A percentile compares a stretch with the other conserved stretches of the same genome.
Evolutionary conservation across 2,113 vertebrate species (phyloP).

Genomic region (Garra rufa): DNA sequence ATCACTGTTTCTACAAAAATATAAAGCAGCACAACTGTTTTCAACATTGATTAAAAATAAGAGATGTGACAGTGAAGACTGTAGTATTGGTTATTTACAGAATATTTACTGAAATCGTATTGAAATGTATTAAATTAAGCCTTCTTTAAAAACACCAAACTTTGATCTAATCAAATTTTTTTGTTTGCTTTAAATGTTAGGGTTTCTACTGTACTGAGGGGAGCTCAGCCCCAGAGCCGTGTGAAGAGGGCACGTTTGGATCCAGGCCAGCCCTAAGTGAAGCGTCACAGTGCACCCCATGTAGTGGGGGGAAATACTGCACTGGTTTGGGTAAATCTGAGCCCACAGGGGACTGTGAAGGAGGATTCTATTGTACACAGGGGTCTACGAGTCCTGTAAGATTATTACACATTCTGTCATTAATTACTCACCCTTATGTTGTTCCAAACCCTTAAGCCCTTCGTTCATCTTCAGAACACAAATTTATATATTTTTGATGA

Average conservation of each 20-base stretch:
- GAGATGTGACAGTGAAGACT: background rate
- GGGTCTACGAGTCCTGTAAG: slow-evolving; percentile 80
- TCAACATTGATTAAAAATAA: background rate
- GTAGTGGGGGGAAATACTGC: slow-evolving; percentile 82
- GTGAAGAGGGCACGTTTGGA: slow-evolving; percentile 82
- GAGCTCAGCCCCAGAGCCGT: slow-evolving; percentile 77
- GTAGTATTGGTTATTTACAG: background rate
- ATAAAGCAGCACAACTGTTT: background rate
- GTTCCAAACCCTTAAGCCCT: background rate
- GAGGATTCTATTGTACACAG: slow-evolving; percentile 84
- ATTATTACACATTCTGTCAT: background rate
- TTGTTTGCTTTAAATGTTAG: slow-evolving; percentile 61
- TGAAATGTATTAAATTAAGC: too few species aligned
- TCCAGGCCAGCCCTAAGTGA: slow-evolving; percentile 68
- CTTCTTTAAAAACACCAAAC: too few species aligned
- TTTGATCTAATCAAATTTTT: too few species aligned
- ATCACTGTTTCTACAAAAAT: background rate
- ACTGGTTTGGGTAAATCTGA: slow-evolving; percentile 72
- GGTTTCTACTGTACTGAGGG: slow-evolving; percentile 82
- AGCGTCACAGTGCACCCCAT: slow-evolving; percentile 74
- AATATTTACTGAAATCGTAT: too few species aligned
- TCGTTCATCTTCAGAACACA: background rate
- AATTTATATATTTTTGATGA: background rate
- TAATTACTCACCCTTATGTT: background rate
- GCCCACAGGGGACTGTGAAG: slow-evolving; percentile 79